Conservation (phyloP, 2,113 vertebrate genomes). For the Nycticryphes semicollaris region DNA sequence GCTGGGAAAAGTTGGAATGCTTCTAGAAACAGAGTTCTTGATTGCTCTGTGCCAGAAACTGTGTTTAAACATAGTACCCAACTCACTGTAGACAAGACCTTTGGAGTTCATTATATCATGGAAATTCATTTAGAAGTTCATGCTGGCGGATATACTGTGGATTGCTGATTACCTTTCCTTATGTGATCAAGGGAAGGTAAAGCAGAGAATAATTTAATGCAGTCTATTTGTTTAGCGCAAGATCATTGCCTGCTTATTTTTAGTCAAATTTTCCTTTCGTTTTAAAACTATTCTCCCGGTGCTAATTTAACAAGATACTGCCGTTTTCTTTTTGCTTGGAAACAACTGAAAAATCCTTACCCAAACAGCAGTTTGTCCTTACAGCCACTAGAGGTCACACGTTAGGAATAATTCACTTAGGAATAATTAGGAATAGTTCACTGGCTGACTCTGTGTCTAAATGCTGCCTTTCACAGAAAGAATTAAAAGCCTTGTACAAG, state of each 20-base stretch:
- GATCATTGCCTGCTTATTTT: neutral
- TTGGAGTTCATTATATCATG: slow-evolving; percentile 9
- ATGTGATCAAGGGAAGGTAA: neutral
- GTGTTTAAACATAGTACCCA: neutral
- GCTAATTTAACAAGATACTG: neutral
- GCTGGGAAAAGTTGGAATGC: neutral
- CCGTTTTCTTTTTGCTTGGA: neutral
- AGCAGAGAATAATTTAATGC: neutral
- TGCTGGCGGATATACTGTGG: neutral
- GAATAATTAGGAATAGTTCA: neutral
- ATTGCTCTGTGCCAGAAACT: neutral
- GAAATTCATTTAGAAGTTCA: slow-evolving; percentile 44
- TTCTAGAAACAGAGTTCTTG: neutral
- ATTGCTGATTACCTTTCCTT: slow-evolving; percentile 14
- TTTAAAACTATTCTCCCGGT: neutral
- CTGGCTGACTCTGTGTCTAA: neutral
- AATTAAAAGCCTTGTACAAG: neutral
- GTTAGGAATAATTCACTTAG: too few species aligned
- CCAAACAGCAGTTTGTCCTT: neutral
- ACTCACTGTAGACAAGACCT: neutral
- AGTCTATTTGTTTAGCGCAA: neutral
- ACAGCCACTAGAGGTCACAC: neutral
- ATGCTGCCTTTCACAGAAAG: neutral
- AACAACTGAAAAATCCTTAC: neutral
- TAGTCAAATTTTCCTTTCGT: neutral